Evolutionary conservation across 2,888 invertebrate genomes (phyloP).

Genomic region (Microplitis deprimator): DNA sequence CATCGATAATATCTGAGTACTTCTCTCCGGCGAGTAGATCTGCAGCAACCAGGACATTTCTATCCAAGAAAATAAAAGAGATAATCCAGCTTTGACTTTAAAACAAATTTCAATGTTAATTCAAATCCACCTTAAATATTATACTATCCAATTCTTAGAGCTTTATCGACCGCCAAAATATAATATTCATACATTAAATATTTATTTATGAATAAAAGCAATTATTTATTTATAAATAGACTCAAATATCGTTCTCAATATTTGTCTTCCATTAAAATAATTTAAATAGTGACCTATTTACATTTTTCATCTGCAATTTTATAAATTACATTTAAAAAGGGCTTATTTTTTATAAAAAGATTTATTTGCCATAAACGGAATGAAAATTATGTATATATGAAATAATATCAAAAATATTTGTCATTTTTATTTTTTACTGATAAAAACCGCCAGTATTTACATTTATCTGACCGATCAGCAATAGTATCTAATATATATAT

Average conservation of each 20-base stretch:
- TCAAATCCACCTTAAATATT: neutral
- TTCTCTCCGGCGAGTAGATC: neutral
- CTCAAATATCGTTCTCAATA: neutral
- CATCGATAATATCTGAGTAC: neutral
- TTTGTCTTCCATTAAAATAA: neutral
- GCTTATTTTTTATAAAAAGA: neutral
- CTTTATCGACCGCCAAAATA: neutral
- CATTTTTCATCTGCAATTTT: neutral
- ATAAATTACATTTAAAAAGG: neutral
- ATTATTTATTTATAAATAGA: neutral
- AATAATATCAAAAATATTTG: neutral
- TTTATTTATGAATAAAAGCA: neutral
- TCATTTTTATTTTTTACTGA: neutral
- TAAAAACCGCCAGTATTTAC: neutral
- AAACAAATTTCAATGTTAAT: neutral
- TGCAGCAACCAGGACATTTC: neutral
- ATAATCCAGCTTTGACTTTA: neutral
- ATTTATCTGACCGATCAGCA: neutral
- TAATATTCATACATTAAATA: neutral
- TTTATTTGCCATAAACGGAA: neutral
- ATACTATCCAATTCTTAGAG: neutral
- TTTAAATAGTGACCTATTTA: neutral
- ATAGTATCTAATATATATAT: neutral
- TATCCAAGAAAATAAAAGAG: neutral
- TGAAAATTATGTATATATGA: neutral